Evolutionary conservation across 2,113 vertebrate genomes (phyloP).

Genomic region (Bostrychus sinensis): DNA sequence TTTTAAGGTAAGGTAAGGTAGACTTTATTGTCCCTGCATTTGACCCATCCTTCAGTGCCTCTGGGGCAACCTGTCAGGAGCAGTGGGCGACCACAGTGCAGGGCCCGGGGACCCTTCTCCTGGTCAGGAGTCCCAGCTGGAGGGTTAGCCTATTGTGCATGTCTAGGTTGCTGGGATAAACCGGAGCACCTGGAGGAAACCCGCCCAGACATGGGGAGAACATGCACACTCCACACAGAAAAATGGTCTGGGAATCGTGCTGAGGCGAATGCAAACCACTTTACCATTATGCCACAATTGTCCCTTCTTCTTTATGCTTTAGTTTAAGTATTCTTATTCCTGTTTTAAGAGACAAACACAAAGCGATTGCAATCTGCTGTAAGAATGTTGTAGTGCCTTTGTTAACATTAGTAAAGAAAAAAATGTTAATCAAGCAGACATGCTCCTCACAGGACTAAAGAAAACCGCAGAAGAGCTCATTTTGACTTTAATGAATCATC

Average conservation of each 20-base stretch:
- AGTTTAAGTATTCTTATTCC: no score
- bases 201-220: no score
- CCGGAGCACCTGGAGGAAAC: background rate
- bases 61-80: background rate
- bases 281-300: no score
- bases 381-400: no score
- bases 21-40: background rate
- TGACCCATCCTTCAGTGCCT: background rate
- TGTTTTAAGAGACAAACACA: no score
- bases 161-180: background rate
- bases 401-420: constrained; percentile 14
- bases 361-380: no score
- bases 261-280: no score
- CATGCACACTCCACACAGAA: no score
- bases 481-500: constrained; percentile 27
- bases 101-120: background rate
- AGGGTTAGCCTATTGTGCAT: background rate
- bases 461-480: constrained; percentile 12
- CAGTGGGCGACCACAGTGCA: background rate
- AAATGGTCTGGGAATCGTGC: no score
- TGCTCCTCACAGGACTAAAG: constrained; percentile 20
- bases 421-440: constrained; percentile 19
- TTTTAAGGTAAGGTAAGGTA: no score
- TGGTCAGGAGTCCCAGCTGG: background rate
- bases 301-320: no score